Percentiles rank a stretch among this genome's conserved stretches.
These are phyloP conservation scores for Bambusicola thoracicus DNA, from an alignment of 2,113 vertebrate species.

Conservation along the genomic window DNA sequence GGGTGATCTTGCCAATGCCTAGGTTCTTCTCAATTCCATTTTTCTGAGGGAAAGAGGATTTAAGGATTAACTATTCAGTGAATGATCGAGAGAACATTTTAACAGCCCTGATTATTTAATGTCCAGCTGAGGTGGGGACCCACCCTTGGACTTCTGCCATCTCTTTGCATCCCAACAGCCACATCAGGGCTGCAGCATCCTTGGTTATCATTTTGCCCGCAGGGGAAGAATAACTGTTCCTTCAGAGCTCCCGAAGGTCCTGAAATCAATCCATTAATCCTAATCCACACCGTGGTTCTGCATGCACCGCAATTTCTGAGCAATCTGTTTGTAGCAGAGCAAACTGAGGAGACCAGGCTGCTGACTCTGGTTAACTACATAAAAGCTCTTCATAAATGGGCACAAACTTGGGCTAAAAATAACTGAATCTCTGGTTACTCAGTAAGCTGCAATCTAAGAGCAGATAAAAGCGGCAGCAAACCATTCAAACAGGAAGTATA, in stretches of 20 bases:
- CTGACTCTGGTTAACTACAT: neutral
- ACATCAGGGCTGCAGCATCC: neutral
- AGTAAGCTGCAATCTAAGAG: neutral
- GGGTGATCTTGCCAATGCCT: constrained; percentile 89
- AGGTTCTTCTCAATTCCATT: constrained; percentile 97
- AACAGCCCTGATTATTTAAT: neutral
- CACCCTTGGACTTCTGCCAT: neutral
- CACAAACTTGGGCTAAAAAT: neutral
- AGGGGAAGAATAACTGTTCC: neutral
- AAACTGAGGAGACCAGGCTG: neutral
- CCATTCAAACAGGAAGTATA: neutral
- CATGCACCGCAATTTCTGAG: neutral
- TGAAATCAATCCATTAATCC: neutral
- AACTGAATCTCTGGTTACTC: neutral
- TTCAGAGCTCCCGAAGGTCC: constrained; percentile 10
- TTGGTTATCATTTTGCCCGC: neutral
- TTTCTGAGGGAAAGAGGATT: constrained; percentile 80
- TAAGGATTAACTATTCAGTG: neutral
- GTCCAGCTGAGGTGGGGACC: neutral
- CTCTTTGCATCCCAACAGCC: neutral
- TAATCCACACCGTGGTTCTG: neutral
- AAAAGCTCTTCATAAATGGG: neutral
- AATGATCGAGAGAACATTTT: neutral
- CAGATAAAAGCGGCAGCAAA: neutral
- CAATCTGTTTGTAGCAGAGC: neutral